Conservation (phyloP, 2,113 vertebrate species). For the Pelvicachromis taeniatus region DNA sequence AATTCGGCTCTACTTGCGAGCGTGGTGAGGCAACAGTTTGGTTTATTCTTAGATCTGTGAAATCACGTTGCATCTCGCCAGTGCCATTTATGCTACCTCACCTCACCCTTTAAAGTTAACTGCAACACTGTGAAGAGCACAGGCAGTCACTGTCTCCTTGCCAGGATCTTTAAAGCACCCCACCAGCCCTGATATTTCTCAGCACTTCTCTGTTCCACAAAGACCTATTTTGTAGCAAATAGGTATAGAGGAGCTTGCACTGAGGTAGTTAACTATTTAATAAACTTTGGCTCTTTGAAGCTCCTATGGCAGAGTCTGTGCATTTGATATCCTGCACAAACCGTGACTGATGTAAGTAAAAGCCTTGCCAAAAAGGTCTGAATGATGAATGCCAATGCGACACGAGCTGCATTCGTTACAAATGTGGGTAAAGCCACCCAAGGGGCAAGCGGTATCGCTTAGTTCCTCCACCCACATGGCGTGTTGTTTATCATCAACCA, state of each 20-base stretch:
- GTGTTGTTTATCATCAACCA: slow-evolving; percentile 59
- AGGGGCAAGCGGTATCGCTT: slow-evolving; percentile 35
- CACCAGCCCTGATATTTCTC: background rate
- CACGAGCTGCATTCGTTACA: slow-evolving; percentile 28
- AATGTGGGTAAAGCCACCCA: slow-evolving; percentile 32
- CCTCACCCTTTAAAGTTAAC: slow-evolving; percentile 48
- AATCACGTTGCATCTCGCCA: slow-evolving; percentile 39
- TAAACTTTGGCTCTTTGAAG: background rate
- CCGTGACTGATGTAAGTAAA: slow-evolving; percentile 6
- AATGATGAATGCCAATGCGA: slow-evolving; percentile 28
- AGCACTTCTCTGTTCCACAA: background rate
- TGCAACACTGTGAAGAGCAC: slow-evolving; percentile 41
- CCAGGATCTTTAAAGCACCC: slow-evolving; percentile 1
- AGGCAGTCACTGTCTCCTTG: slow-evolving; percentile 7
- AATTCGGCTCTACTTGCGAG: slow-evolving; percentile 34
- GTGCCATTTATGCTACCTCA: slow-evolving; percentile 54
- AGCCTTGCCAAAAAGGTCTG: slow-evolving; percentile 15
- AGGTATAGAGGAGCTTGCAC: background rate
- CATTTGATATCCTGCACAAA: background rate
- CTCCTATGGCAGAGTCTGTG: background rate
- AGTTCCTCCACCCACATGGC: slow-evolving; percentile 42
- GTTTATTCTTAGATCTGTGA: slow-evolving; percentile 73
- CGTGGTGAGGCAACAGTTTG: slow-evolving; percentile 53
- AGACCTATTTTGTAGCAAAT: background rate
- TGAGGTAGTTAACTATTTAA: background rate